Evolutionary conservation across 2,113 vertebrate species (phyloP).

Genomic region (Alligator mississippiensis): DNA sequence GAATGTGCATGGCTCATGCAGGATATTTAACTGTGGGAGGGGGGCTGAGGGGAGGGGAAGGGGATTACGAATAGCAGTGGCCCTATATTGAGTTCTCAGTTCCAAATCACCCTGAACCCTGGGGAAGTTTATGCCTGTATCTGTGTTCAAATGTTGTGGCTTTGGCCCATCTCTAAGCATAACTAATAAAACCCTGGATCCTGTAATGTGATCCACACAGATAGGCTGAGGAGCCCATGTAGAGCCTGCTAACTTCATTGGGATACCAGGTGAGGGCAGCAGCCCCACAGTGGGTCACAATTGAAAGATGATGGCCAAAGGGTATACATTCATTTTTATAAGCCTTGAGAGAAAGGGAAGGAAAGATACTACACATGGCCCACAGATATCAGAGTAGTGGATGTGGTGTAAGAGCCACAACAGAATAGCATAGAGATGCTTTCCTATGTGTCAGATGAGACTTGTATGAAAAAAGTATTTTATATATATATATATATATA

Average conservation of each 20-base stretch:
- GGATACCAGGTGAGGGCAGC: too few species aligned
- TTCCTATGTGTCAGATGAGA: background rate
- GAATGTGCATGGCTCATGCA: background rate
- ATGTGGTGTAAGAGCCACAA: background rate
- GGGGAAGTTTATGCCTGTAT: background rate
- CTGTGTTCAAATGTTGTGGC: background rate
- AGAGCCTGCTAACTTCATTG: too few species aligned
- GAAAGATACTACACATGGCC: background rate
- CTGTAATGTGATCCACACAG: too few species aligned
- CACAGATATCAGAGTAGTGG: background rate
- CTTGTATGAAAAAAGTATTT: too few species aligned
- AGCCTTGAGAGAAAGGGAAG: background rate
- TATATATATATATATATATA: too few species aligned
- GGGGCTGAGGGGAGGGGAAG: too few species aligned
- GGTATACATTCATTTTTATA: background rate
- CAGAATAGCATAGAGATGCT: background rate
- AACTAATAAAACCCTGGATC: too few species aligned
- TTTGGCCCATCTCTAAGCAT: too few species aligned
- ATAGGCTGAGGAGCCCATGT: too few species aligned
- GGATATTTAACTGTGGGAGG: background rate
- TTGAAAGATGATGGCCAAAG: background rate
- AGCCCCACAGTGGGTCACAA: background rate
- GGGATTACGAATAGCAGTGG: background rate
- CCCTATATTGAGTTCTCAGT: background rate
- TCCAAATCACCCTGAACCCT: background rate